These are phyloP conservation scores for Xiphias gladius DNA, from an alignment of 2,113 vertebrate genomes.

Conservation along the genomic window DNA sequence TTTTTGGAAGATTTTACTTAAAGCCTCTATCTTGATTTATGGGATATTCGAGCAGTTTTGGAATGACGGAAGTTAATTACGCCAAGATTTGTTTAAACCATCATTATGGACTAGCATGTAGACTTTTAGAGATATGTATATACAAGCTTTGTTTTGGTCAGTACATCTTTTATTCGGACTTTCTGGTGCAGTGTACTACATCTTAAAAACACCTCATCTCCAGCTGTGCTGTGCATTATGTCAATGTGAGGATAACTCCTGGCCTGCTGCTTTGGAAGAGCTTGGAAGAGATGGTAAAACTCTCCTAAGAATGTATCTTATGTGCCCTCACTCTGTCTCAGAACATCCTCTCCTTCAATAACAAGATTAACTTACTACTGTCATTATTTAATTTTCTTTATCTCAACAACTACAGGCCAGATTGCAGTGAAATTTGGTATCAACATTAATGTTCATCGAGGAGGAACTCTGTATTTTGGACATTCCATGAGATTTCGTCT, in stretches of 20 bases:
- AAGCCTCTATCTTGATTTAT: not conserved
- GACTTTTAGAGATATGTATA: not conserved
- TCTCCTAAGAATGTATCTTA: not conserved
- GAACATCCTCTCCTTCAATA: not conserved
- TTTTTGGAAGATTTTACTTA: slow-evolving; percentile 17
- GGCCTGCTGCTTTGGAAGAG: slow-evolving; percentile 16
- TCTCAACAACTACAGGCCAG: not conserved
- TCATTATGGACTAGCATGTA: not conserved
- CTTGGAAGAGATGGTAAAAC: not conserved
- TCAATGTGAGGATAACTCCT: slow-evolving; percentile 2
- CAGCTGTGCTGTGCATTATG: slow-evolving; percentile 5
- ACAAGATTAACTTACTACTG: no score
- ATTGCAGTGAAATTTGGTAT: not conserved
- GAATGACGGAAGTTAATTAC: not conserved
- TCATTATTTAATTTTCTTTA: not conserved
- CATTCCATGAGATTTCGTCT: not conserved
- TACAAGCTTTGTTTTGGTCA: not conserved
- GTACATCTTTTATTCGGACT: not conserved
- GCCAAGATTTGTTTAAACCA: not conserved
- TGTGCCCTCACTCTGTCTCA: not conserved
- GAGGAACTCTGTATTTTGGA: not conserved
- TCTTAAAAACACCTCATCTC: not conserved
- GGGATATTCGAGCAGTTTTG: not conserved
- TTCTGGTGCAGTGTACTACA: not conserved
- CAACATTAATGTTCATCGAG: not conserved